Evolutionary conservation across 2,113 vertebrate genomes (phyloP), one percentile per base, ranked within the genome.

Genomic region (Centropus bengalensis): DNA sequence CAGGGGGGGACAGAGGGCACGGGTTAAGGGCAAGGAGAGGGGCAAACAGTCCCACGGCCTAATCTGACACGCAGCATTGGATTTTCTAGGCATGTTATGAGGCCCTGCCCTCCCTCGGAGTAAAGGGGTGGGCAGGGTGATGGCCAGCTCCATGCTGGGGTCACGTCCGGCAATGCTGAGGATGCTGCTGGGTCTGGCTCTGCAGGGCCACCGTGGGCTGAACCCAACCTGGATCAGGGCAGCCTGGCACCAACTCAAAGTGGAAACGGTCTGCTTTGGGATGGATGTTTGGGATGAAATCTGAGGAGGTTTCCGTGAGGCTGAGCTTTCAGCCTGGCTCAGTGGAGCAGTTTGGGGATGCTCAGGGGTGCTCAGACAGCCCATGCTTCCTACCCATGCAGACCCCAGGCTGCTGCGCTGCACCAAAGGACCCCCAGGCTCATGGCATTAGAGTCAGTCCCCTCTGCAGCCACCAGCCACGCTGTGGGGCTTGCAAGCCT

Each of bases 101-200:
- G 12, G 42, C 33, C 13, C 58, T 84, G 58, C 15, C n/a, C 36
- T 79, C 15, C 12, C 71, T 64, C 28, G 8, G 33, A 49, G 42
- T 52, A 60, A 63, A 60, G 40, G 47, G 47, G 68, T 33, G 74
- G 47, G 47, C 87, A 78, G 26, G 2, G 1, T 71, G 66, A 75
- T 38, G 69, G 38, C 12, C 18, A 52, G 77, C 49, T 77, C n/a
- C 5, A 12, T 2, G 10, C 24, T 0, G 1, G 85, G 52, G 75
- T 82, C 77, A 78, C 0, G 14, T 70, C 38, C 0, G 7, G 74
- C 66, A 30, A 12, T 0, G 0, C 38, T 86, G 1, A 42, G 6
- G 45, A 10, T 86, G 64, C 68, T 54, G 64, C 64, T 59, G 47
- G 16, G 42, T 54, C 54, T 64, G 70, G 36, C 52, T 76, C 52